These are phyloP conservation scores for Magallana angulata DNA, from an alignment of 1,140 invertebrate species.

Conservation along the genomic window DNA sequence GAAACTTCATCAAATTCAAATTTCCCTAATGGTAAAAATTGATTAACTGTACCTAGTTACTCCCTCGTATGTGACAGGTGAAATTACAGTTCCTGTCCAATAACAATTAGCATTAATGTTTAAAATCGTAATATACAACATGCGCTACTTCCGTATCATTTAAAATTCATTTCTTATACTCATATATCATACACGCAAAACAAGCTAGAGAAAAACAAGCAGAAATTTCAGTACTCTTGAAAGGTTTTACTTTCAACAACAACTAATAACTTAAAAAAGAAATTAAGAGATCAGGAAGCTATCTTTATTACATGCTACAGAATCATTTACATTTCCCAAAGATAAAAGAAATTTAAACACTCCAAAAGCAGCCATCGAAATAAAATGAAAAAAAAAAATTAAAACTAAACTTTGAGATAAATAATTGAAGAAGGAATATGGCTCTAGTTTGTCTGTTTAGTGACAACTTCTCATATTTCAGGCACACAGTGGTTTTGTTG, in stretches of 20 bases:
- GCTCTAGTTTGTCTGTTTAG: not conserved
- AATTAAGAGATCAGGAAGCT: too few relatives aligned
- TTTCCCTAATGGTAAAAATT: constrained; percentile 11
- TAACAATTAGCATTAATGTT: constrained; percentile 25
- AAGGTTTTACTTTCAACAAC: too few relatives aligned
- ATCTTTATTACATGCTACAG: too few relatives aligned
- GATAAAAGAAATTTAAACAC: not conserved
- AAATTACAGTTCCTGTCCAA: not conserved
- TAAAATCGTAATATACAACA: not conserved
- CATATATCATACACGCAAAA: too few relatives aligned
- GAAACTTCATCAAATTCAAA: not conserved
- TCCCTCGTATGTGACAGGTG: not conserved
- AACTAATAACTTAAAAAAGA: too few relatives aligned
- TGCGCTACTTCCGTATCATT: too few relatives aligned
- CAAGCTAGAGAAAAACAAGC: too few relatives aligned
- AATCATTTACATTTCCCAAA: too few relatives aligned
- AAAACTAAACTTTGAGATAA: not conserved
- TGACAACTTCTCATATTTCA: constrained; percentile 22
- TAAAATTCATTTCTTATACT: too few relatives aligned
- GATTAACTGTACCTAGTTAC: not conserved
- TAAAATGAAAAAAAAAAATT: not conserved
- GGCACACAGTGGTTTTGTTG: not conserved
- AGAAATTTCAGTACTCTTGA: too few relatives aligned
- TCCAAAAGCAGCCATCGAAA: not conserved
- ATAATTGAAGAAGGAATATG: not conserved